These are phyloP conservation scores for Neopelma chrysocephalum DNA, from an alignment of 2,797 vertebrate genomes.

Conservation along the genomic window DNA sequence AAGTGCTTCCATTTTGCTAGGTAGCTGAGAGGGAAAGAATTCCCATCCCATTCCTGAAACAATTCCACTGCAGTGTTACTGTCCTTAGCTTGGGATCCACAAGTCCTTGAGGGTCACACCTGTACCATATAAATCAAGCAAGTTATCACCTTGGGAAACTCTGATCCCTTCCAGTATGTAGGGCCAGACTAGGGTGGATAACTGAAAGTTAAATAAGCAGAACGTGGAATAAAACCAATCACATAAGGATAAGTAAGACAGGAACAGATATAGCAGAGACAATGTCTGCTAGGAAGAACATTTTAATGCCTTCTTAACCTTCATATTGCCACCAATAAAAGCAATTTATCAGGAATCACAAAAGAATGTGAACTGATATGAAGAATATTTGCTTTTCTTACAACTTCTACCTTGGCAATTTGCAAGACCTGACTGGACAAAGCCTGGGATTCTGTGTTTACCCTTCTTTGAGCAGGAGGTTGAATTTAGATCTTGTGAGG, in stretches of 20 bases:
- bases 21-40: not conserved
- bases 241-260: not conserved
- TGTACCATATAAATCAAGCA: not conserved
- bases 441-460: not conserved
- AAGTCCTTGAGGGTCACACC: not conserved
- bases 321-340: not conserved
- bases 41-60: not conserved
- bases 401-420: not conserved
- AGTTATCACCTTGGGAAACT: not conserved
- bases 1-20: not conserved
- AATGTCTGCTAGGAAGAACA: not conserved
- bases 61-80: not conserved
- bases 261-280: not conserved
- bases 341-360: not conserved
- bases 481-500: not conserved
- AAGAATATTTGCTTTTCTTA: not conserved
- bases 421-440: not conserved
- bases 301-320: not conserved
- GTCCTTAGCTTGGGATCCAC: not conserved
- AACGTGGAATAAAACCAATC: not conserved
- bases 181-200: not conserved
- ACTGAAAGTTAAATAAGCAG: not conserved
- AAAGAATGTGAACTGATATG: not conserved
- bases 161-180: not conserved
- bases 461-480: not conserved